Evolutionary conservation across 2,797 vertebrate species (phyloP).

Genomic region (Acanthopagrus latus): DNA sequence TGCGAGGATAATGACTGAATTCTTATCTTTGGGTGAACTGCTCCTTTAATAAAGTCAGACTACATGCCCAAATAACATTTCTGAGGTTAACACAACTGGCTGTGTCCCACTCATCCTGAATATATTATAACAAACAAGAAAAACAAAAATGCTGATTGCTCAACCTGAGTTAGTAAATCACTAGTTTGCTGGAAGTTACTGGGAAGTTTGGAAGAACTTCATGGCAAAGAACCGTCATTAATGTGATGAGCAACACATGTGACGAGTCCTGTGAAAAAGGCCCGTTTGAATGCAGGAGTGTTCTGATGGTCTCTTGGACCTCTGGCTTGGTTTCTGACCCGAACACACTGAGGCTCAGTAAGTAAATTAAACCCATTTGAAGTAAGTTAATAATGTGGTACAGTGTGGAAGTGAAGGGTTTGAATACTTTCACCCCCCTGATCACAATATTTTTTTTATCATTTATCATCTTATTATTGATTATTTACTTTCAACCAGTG

Average conservation of each 20-base stretch:
- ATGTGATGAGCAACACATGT: neutral
- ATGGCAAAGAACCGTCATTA: neutral
- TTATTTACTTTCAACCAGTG: neutral
- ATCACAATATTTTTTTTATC: neutral
- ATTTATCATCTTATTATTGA: too few species aligned
- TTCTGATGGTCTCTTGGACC: neutral
- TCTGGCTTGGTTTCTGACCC: neutral
- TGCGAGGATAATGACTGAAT: too few species aligned
- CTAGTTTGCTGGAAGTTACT: neutral
- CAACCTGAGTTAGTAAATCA: neutral
- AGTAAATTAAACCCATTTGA: neutral
- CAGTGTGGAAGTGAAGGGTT: neutral
- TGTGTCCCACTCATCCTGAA: neutral
- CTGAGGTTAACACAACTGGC: neutral
- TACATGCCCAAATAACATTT: neutral
- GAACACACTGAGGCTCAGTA: neutral
- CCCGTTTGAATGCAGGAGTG: neutral
- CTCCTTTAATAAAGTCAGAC: neutral
- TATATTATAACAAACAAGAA: neutral
- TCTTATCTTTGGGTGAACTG: too few species aligned
- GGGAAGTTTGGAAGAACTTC: neutral
- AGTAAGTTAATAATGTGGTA: neutral
- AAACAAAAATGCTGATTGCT: neutral
- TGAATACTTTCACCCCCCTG: neutral
- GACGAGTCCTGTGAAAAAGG: neutral